A percentile compares a stretch with the other conserved stretches of the same genome.
phyloP scores from a whole-genome alignment of 2,888 invertebrate species.

The Tetranychus truncatus region DNA sequence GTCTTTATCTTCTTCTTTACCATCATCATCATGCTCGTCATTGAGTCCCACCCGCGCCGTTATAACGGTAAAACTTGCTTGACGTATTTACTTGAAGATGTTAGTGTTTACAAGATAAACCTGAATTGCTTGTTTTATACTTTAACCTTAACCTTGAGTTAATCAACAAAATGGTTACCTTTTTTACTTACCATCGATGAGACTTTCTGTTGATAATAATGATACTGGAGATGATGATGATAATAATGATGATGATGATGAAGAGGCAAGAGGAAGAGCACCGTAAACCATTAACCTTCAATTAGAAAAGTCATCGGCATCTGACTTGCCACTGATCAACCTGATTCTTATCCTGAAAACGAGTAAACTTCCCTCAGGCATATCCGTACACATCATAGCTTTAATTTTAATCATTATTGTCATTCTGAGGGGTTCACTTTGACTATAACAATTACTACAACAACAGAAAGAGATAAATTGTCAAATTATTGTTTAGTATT shows the following conservation, averaged over 20 bases:
- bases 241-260: background rate
- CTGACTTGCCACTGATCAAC: background rate
- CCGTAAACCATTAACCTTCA: constrained; percentile 1
- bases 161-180: background rate
- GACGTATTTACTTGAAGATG: background rate
- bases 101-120: background rate
- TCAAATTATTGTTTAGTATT: no score
- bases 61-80: background rate
- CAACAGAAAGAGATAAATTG: no score
- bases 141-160: background rate
- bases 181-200: background rate
- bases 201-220: background rate
- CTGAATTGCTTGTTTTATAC: background rate
- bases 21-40: background rate
- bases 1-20: background rate
- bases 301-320: background rate
- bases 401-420: no score
- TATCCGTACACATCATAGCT: background rate
- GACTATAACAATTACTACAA: no score
- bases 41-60: background rate
- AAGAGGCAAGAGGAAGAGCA: background rate
- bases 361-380: background rate
- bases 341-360: background rate
- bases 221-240: background rate
- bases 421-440: no score